Base-by-base conservation (phyloP, 2,797 vertebrate species). In the Sitta carolinensis region DNA sequence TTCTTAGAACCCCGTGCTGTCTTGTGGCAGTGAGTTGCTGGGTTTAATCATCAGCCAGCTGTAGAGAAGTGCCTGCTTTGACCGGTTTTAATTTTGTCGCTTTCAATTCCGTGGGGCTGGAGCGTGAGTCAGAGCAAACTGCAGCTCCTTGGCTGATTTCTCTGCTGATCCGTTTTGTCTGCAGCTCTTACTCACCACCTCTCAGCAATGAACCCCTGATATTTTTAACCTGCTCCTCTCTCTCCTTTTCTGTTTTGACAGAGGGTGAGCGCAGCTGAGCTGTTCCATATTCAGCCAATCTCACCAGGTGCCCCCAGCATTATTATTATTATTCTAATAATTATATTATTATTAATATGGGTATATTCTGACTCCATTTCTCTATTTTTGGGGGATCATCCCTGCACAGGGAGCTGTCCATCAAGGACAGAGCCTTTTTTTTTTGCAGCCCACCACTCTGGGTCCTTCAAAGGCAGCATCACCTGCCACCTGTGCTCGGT, bases 171-270 rank as follows among this genome's bases (percentile, higher is more conserved):
- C 72, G 5, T 85, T 64, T 61, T 34, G 68, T 48, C 86, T 61
- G 2, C 87, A 83, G 83, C 57, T 93, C 82, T 91, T 91, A 92
- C 55, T 96, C 92, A 94, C 13, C 15, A 0, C 67, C 84, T 38
- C 70, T 77, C 38, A 36, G 84, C 84, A 61, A 62, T 42, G 68
- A 92, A 14, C 88, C 76, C n/a, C 68, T 58, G 54, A 26, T 89
- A 93, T 91, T 91, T 95, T 87, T 72, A 89, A 89, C 84, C 89
- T 85, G 48, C n/a, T 92, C 50, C 54, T 85, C 70, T 8, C 30
- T 40, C 36, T 2, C 64, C 30, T 42, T 36, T 52, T 11, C 19
- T 72, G 0, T 70, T 90, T 87, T 87, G 59, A 22, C 62, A 75
- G 50, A 22, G 16, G 19, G 4, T 27, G 40, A 27, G n/a, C 7